A percentile compares a stretch with the other conserved stretches of the same genome.
Conservation (phyloP, 2,113 vertebrate genomes). For the Perccottus glenii region DNA sequence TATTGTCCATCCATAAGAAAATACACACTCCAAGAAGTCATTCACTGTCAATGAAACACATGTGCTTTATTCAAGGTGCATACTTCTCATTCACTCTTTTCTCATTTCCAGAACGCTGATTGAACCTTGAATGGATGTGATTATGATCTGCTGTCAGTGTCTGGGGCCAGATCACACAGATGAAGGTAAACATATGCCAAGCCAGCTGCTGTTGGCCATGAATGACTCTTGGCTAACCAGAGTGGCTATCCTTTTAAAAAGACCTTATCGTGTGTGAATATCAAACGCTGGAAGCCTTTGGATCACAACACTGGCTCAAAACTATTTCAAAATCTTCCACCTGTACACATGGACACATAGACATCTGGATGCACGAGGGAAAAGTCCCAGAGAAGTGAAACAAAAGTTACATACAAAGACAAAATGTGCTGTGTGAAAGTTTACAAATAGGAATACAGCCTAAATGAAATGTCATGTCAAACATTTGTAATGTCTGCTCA, state of each 20-base stretch:
- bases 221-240: conserved; percentile 54
- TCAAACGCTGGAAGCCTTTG: conserved; percentile 51
- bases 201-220: conserved; percentile 70
- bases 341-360: conserved; percentile 49
- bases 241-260: conserved; percentile 58
- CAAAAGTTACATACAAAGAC: neutral
- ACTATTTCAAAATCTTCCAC: conserved; percentile 48
- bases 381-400: conserved; percentile 19
- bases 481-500: neutral
- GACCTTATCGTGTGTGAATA: conserved; percentile 65
- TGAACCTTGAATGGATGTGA: conserved; percentile 68
- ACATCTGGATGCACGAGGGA: conserved; percentile 20
- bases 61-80: conserved; percentile 36
- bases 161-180: conserved; percentile 68
- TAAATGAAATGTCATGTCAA: neutral
- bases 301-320: conserved; percentile 45
- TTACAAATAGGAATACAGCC: neutral
- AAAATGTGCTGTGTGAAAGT: conserved; percentile 13
- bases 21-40: conserved; percentile 36
- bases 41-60: conserved; percentile 52
- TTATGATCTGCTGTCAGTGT: conserved; percentile 69
- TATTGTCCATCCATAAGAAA: conserved; percentile 43
- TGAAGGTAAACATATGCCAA: conserved; percentile 61
- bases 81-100: conserved; percentile 52
- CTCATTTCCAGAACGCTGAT: conserved; percentile 59